Evolutionary conservation across 2,113 vertebrate genomes (phyloP).

Genomic region (Chloroceryle aenea): DNA sequence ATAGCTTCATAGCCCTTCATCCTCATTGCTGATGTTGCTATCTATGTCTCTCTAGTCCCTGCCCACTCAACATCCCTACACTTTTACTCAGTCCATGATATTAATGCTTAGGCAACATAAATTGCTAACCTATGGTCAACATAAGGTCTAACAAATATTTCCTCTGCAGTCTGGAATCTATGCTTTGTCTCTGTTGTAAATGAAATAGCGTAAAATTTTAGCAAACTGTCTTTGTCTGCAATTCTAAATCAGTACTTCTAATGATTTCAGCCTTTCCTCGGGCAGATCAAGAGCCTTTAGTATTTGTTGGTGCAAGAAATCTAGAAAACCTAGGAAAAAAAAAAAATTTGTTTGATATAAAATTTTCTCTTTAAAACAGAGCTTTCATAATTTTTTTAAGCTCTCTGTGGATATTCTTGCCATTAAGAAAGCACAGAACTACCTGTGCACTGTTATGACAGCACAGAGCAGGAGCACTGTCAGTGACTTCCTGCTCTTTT

Average conservation of each 20-base stretch:
- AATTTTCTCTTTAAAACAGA: neutral
- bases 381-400: neutral
- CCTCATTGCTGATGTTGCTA: neutral
- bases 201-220: neutral
- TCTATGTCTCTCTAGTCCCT: neutral
- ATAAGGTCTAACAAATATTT: neutral
- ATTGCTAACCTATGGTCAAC: neutral
- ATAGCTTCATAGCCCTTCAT: neutral
- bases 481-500: neutral
- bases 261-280: neutral
- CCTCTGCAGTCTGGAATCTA: neutral
- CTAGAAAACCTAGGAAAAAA: neutral
- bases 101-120: neutral
- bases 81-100: neutral
- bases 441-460: neutral
- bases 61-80: neutral
- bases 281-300: neutral
- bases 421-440: neutral
- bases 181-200: neutral
- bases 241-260: neutral
- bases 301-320: neutral
- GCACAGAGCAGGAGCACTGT: neutral
- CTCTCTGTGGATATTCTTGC: neutral
- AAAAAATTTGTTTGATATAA: neutral
- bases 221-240: neutral